phyloP scores from a whole-genome alignment of 2,888 invertebrate species.

The Cheiracanthium punctorium region DNA sequence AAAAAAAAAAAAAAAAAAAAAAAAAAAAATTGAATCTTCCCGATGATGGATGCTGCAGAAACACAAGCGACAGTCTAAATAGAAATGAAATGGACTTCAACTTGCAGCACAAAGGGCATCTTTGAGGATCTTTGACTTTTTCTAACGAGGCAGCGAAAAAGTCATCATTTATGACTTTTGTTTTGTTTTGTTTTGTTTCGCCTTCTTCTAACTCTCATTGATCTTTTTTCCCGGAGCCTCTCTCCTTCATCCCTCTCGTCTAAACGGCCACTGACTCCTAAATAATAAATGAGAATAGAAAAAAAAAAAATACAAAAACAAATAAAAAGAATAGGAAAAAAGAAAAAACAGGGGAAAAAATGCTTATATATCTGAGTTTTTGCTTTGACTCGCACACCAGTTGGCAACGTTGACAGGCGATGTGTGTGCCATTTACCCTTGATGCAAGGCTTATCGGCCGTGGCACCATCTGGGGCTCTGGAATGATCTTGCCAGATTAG shows the following conservation, averaged over 20 bases:
- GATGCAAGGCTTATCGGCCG: slow-evolving; percentile 63
- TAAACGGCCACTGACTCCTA: slow-evolving; percentile 61
- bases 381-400: slow-evolving; percentile 45
- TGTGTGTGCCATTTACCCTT: slow-evolving; percentile 64
- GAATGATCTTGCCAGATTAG: slow-evolving; percentile 66
- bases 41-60: slow-evolving; percentile 21
- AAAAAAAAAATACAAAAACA: slow-evolving; percentile 19
- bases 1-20: too few species aligned
- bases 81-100: slow-evolving; percentile 44
- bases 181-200: slow-evolving; percentile 39
- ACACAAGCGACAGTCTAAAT: slow-evolving; percentile 24
- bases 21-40: too few species aligned
- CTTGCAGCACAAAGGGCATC: slow-evolving; percentile 54
- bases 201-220: slow-evolving; percentile 46
- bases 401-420: slow-evolving; percentile 66
- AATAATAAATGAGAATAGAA: slow-evolving; percentile 60
- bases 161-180: slow-evolving; percentile 57
- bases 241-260: neutral
- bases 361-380: slow-evolving; percentile 50
- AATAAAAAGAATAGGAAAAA: slow-evolving; percentile 29
- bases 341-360: slow-evolving; percentile 31
- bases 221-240: slow-evolving; percentile 28
- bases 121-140: slow-evolving; percentile 55
- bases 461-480: slow-evolving; percentile 62
- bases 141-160: slow-evolving; percentile 55